phyloP scores from a whole-genome alignment of 2,113 vertebrate genomes.

The Cynocephalus volans region DNA sequence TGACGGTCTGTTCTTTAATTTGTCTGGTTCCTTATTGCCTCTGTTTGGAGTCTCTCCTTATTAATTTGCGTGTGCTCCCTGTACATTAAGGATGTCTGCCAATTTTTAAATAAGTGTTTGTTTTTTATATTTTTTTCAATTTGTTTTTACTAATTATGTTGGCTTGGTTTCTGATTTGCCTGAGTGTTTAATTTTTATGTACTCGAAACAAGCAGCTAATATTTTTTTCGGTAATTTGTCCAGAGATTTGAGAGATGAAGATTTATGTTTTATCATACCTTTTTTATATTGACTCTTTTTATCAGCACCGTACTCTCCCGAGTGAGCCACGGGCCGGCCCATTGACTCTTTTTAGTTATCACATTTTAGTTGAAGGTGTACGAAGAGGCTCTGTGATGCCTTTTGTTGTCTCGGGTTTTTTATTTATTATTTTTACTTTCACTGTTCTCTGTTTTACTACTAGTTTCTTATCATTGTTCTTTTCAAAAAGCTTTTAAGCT shows the following conservation, averaged over 20 bases:
- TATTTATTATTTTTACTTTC: background rate
- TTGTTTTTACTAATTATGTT: background rate
- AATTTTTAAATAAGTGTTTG: background rate
- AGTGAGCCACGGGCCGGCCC: too few relatives aligned
- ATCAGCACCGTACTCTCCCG: too few relatives aligned
- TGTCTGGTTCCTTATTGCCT: background rate
- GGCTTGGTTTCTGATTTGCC: background rate
- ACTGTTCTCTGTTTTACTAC: background rate
- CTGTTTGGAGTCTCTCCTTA: too few relatives aligned
- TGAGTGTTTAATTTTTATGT: background rate
- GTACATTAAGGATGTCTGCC: accelerated
- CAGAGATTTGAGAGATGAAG: background rate
- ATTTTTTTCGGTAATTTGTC: background rate
- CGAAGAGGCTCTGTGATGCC: too few relatives aligned
- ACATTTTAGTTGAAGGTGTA: too few relatives aligned
- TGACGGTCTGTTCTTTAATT: accelerated
- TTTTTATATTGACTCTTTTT: background rate
- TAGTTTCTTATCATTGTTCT: background rate
- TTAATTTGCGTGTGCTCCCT: accelerated
- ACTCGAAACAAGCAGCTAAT: background rate
- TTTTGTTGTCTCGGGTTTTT: too few relatives aligned
- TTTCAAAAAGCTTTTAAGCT: background rate
- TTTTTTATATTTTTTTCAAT: background rate
- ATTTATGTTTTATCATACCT: background rate
- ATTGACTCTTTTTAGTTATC: background rate